These are phyloP conservation scores for Papilio polytes DNA, from an alignment of 1,140 invertebrate species.

Conservation along the genomic window DNA sequence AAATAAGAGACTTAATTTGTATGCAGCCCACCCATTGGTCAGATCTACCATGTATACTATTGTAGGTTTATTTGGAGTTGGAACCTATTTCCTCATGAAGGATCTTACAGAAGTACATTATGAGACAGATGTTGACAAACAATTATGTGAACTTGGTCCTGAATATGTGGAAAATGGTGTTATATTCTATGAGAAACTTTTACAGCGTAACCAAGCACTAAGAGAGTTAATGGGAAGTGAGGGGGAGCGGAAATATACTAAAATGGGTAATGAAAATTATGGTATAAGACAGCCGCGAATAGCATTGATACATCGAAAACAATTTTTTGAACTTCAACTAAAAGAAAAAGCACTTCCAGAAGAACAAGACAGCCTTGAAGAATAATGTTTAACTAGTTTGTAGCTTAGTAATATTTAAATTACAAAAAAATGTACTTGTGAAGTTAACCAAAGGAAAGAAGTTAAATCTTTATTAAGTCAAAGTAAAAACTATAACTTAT, in stretches of 20 bases:
- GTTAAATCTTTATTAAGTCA: not conserved
- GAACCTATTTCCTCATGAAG: slow-evolving; percentile 86
- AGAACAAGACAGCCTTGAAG: slow-evolving; percentile 33
- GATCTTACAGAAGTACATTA: slow-evolving; percentile 86
- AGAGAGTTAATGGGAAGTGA: slow-evolving; percentile 86
- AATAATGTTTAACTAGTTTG: slow-evolving; percentile 7
- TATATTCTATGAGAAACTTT: slow-evolving; percentile 89
- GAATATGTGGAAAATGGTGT: slow-evolving; percentile 89
- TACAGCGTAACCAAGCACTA: slow-evolving; percentile 89
- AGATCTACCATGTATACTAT: slow-evolving; percentile 85
- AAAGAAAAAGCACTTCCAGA: slow-evolving; percentile 50
- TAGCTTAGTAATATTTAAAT: not conserved
- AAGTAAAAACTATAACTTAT: slow-evolving; percentile 5
- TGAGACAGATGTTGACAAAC: slow-evolving; percentile 86
- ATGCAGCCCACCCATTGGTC: slow-evolving; percentile 77
- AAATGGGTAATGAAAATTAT: slow-evolving; percentile 88
- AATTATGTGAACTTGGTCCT: slow-evolving; percentile 84
- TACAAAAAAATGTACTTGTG: not conserved
- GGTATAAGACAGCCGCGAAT: slow-evolving; percentile 86
- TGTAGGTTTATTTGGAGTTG: slow-evolving; percentile 84
- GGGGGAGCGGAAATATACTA: slow-evolving; percentile 85
- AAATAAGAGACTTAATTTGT: slow-evolving; percentile 85
- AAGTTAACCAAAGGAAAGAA: not conserved
- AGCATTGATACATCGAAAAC: slow-evolving; percentile 86
- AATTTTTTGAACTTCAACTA: slow-evolving; percentile 84